These are phyloP conservation scores for Todiramphus saurophagus DNA, from an alignment of 2,113 vertebrate species.

Conservation along the genomic window DNA sequence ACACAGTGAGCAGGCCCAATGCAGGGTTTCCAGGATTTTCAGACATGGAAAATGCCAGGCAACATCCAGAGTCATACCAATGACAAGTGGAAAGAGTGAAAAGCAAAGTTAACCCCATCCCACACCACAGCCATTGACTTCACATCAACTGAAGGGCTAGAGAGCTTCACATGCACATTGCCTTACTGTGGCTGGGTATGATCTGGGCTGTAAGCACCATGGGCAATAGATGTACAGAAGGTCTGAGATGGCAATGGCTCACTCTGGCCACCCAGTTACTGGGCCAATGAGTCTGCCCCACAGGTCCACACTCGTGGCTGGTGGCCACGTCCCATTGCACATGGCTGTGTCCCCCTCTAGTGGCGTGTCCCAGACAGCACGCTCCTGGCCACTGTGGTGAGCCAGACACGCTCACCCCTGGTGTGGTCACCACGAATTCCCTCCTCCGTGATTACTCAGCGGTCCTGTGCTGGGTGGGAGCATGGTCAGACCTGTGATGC, in stretches of 20 bases:
- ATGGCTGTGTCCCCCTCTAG: conserved; percentile 64
- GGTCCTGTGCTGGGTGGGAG: not conserved
- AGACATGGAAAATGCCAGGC: not conserved
- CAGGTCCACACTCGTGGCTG: not conserved
- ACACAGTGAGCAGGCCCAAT: not conserved
- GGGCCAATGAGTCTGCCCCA: not conserved
- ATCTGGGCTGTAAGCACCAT: not conserved
- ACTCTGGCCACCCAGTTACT: accelerated
- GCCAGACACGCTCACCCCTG: accelerated
- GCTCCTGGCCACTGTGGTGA: not conserved
- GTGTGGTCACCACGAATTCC: accelerated
- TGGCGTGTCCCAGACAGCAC: conserved; percentile 34
- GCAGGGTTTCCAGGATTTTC: not conserved
- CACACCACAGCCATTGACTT: not conserved
- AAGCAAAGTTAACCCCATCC: not conserved
- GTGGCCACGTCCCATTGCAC: not conserved
- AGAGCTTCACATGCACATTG: accelerated
- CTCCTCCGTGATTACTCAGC: accelerated
- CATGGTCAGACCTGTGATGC: not conserved
- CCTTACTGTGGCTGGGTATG: not conserved
- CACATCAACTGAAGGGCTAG: not conserved
- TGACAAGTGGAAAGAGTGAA: accelerated
- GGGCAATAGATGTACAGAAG: not conserved
- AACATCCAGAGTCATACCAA: not conserved
- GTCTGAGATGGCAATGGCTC: accelerated